These are phyloP conservation scores for Pipistrellus kuhlii DNA, from an alignment of 2,797 vertebrate species.

Conservation along the genomic window DNA sequence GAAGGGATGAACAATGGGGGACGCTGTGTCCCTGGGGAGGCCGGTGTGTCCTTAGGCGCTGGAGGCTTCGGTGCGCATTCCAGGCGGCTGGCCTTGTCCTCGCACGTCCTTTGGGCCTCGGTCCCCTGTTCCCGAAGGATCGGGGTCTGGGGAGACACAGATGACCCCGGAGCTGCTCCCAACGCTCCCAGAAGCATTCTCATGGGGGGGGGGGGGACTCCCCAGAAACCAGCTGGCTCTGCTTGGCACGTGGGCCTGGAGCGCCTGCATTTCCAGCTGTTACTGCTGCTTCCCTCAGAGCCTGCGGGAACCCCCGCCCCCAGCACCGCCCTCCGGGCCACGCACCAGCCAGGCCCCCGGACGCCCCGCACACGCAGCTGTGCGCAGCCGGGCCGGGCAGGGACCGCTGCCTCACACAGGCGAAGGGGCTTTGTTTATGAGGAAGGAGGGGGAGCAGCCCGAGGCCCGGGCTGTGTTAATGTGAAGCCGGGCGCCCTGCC, in stretches of 20 bases:
- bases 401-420: conserved; percentile 71
- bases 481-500: conserved; percentile 94
- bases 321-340: accelerated
- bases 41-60: accelerated
- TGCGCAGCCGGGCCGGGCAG: neutral
- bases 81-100: neutral
- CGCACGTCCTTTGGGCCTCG: neutral
- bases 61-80: accelerated
- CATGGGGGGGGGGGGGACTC: accelerated
- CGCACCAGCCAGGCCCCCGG: neutral
- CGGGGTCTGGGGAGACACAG: neutral
- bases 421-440: conserved; percentile 72
- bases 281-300: neutral
- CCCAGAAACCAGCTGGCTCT: neutral
- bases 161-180: neutral
- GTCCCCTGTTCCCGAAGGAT: neutral
- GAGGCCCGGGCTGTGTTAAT: conserved; percentile 94
- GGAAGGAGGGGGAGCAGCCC: conserved; percentile 83
- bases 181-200: neutral
- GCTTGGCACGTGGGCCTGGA: neutral
- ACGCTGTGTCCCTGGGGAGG: neutral
- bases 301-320: neutral
- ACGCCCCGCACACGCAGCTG: neutral
- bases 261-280: neutral
- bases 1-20: neutral